Evolutionary conservation across 2,797 vertebrate species (phyloP), one percentile per base, ranked within the genome.

Genomic region (Sus cebifrons): DNA sequence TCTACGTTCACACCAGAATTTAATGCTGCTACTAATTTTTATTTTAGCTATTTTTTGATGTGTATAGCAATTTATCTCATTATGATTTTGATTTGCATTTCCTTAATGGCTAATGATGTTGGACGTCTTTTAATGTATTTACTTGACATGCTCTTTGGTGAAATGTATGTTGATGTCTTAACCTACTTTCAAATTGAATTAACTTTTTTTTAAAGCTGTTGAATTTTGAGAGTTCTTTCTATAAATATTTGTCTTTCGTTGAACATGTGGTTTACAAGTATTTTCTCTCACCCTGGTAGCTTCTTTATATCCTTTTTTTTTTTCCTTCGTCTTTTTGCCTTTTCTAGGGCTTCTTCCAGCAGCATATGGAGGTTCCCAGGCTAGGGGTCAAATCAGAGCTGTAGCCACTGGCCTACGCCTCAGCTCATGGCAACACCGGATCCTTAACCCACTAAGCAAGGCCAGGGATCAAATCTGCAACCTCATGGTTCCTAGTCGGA

Each of bases 81-180:
- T 89, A 23, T 29, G 29, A n/a, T 56, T 95, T 86, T 90, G 44
- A 44, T 93, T 81, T 91, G 20, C 18, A n/a, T 78, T 75, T 71
- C 25, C 10, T 20, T 71, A 58, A 56, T 62, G 14, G 4, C 36
- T 36, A 70, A 40, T 90, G 60, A 85, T 62, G n/a, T 54, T 89
- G 15, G 67, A 71, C 14, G 64, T 71, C 20, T 62, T 77, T 94
- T 70, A 83, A 67, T 12, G 18, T 89, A 18, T 11, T 84, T n/a
- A 54, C 18, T 77, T 40, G 29, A 7, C 54, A 62, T 60, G 60
- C 71, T 77, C 29, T 68, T 75, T 84, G 52, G 54, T 77, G 36
- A 87, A 86, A 78, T 67, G 25, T 49, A 27, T 86, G 40, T 60
- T 86, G 64, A 17, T 64, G 62, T 44, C 58, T 89, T 89, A 36